These are phyloP conservation scores for Nymphalis urticae DNA, from an alignment of 2,888 invertebrate genomes.

Conservation along the genomic window DNA sequence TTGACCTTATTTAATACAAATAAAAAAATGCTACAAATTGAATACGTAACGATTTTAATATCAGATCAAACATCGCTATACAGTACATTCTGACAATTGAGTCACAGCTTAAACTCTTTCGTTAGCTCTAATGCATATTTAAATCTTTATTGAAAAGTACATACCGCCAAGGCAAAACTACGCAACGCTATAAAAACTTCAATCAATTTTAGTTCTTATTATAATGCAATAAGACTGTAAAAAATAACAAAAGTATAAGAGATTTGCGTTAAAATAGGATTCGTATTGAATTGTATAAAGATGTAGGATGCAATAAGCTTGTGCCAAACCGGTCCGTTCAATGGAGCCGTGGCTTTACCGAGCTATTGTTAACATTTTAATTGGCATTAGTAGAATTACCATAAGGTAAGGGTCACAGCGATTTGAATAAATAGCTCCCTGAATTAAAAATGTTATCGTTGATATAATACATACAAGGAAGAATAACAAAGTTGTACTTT, in stretches of 20 bases:
- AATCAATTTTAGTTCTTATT: conserved; percentile 25
- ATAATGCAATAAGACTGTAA: conserved; percentile 1
- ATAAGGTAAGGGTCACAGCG: conserved; percentile 53
- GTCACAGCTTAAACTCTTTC: conserved; percentile 37
- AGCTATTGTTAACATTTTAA: conserved; percentile 76
- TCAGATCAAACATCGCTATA: conserved; percentile 17
- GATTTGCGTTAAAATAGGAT: conserved; percentile 7
- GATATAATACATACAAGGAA: conserved; percentile 12
- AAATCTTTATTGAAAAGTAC: conserved; percentile 40
- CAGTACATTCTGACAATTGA: conserved; percentile 25
- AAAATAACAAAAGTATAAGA: conserved; percentile 1
- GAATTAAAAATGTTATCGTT: conserved; percentile 24
- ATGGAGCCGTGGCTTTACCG: conserved; percentile 58
- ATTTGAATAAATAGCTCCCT: conserved; percentile 36
- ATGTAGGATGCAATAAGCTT: conserved; percentile 49
- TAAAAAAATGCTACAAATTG: conserved; percentile 3
- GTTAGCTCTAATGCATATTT: conserved; percentile 44
- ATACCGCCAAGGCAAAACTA: conserved; percentile 11
- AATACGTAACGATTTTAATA: conserved; percentile 10
- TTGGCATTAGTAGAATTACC: conserved; percentile 63
- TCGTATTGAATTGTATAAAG: conserved; percentile 43
- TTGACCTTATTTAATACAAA: neutral
- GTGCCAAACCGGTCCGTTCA: conserved; percentile 69
- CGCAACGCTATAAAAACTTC: neutral
- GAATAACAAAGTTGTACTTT: neutral